Base-by-base conservation (phyloP, 2,888 invertebrate genomes). In the Pyrgus malvae region DNA sequence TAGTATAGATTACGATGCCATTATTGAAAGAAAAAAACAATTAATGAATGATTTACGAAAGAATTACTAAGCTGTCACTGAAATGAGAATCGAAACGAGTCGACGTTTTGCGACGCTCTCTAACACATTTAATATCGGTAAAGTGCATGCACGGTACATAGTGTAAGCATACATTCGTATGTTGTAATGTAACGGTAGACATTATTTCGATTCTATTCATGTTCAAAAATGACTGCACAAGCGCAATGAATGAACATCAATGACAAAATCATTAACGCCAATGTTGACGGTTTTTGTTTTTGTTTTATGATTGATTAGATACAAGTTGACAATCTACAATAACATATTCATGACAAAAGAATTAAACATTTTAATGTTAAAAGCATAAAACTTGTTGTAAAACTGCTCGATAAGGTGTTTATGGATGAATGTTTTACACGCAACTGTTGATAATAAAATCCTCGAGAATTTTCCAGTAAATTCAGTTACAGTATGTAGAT, bases 121-220 rank as follows among this genome's bases (percentile, higher is more conserved):
- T n/a, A n/a, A n/a, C n/a, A n/a, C n/a, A n/a, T n/a, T n/a, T n/a
- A n/a, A n/a, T n/a, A n/a, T n/a, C n/a, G n/a, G n/a, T n/a, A n/a
- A n/a, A n/a, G n/a, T n/a, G n/a, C n/a, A n/a, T n/a, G n/a, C 21
- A 21, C 27, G 2, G 8, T 33, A 33, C 4, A 33, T 2, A 14
- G 12, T 12, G 12, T 33, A 33, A 33, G 12, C 33, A 33, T 12
- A 33, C n/a, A 6, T 29, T 3, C 29, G 17, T 17, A 7, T 35
- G 37, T 37, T 17, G 19, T 37, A 37, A 17, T 37, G 17, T 17
- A 37, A 16, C 62, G 65, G 66, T 78, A 68, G 3, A 67, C 61
- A 45, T 55, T 59, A 55, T 66, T 68, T 67, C 68, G 70, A 69
- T 69, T 48, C 40, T 60, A 57, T 63, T 68, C 62, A 64, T 29